These are phyloP conservation scores for Proterorhinus semilunaris DNA, from an alignment of 2,113 vertebrate species.

Conservation along the genomic window DNA sequence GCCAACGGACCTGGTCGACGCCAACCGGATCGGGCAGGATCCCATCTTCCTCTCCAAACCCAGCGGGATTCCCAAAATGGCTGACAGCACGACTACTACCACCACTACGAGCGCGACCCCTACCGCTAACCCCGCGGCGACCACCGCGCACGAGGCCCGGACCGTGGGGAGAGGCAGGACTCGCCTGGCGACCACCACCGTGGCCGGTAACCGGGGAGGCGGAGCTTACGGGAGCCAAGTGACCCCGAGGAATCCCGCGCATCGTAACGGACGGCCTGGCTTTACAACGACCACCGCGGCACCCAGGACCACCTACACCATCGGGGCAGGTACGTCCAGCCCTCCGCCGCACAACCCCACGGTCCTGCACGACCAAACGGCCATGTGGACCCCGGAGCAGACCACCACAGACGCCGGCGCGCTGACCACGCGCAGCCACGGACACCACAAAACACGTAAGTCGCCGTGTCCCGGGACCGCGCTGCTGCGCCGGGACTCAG, in stretches of 20 bases:
- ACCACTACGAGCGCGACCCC: constrained; percentile 53
- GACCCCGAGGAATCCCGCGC: constrained; percentile 65
- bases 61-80: constrained; percentile 84
- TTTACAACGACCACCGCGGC: constrained; percentile 60
- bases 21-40: constrained; percentile 92
- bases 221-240: constrained; percentile 75
- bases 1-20: constrained; percentile 89
- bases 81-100: constrained; percentile 78
- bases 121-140: constrained; percentile 40
- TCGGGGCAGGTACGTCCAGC: constrained; percentile 60
- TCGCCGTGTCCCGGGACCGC: background rate
- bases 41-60: constrained; percentile 93
- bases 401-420: constrained; percentile 68
- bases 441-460: constrained; percentile 78
- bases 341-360: constrained; percentile 71
- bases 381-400: constrained; percentile 71
- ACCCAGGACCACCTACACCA: constrained; percentile 42
- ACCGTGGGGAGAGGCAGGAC: constrained; percentile 61
- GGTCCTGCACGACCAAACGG: constrained; percentile 75
- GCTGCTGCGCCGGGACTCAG: background rate
- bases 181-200: constrained; percentile 71
- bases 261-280: constrained; percentile 57
- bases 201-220: constrained; percentile 52
- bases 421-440: constrained; percentile 57
- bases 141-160: constrained; percentile 12